Base-by-base conservation (phyloP, 2,888 invertebrate genomes). In the Drosophila greeni region DNA sequence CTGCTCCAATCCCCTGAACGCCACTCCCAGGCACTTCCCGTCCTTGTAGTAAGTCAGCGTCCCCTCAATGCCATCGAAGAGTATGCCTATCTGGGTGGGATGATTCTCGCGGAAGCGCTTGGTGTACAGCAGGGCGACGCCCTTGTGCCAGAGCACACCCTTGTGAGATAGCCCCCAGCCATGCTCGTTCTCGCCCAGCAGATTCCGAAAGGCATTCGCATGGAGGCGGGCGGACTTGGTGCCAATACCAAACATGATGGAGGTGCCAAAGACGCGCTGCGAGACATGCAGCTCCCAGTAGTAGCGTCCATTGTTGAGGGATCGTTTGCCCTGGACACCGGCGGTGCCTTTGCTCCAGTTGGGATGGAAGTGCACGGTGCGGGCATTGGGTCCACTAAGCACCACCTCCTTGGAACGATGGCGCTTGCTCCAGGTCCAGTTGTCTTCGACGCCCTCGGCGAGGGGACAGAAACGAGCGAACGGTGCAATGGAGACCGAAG, bases 301-400 rank as follows among this genome's bases (percentile, higher is more conserved):
- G 86, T 91, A 91, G 36, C 89, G 86, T 1, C 91, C 92, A 76
- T 92, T 91, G 85, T 93, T 93, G n/a, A 94, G 88, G 8, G 92
- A 88, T 23, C 91, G 88, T 18, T 91, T 92, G 7, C 93, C 94
- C 48, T 93, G 90, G 1, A 93, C 92, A 1, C 92, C 94, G 0
- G 94, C 94, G 0, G 94, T 93, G 9, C 94, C 93, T 79, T 92
- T 92, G 82, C 93, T 93, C 93, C 94, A 94, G 84, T 93, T 92
- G 8, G 94, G 94, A 87, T 94, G 94, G 83, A 94, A 94, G 81
- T 92, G 91, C 2, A 92, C 93, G n/a, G 91, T 92, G 40, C 90
- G 89, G 65, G 88, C 88, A 53, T 90, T 88, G 34, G 88, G 86
- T 5, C 92, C 92, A 66, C 90, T 90, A 14, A 94, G 88, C 16